Conservation (phyloP, 1,140 invertebrate species). For the Tetragonula clypearis region DNA sequence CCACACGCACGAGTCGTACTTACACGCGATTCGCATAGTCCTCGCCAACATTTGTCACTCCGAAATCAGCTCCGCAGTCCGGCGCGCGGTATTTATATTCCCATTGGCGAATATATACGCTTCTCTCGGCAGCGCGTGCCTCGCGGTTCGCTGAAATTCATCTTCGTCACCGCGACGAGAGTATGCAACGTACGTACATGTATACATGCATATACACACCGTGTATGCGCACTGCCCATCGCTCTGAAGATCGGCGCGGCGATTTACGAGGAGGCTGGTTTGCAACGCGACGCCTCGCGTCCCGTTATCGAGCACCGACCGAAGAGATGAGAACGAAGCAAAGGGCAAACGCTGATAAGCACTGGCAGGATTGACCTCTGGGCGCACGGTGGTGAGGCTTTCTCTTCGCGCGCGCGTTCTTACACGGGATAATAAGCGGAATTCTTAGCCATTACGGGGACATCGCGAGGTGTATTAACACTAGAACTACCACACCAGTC, state of each 20-base stretch:
- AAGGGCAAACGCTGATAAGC: constrained; percentile 37
- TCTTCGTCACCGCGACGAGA: not conserved
- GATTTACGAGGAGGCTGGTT: not conserved
- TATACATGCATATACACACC: too few relatives aligned
- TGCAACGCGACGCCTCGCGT: not conserved
- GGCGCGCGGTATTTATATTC: not conserved
- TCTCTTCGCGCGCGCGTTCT: constrained; percentile 5
- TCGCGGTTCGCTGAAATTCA: constrained; percentile 3
- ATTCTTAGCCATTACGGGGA: too few relatives aligned
- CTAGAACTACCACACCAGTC: too few relatives aligned
- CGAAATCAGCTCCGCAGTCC: constrained; percentile 9
- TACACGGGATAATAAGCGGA: too few relatives aligned
- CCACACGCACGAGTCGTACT: not conserved
- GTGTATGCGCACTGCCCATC: too few relatives aligned
- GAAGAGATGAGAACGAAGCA: not conserved
- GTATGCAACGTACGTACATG: not conserved
- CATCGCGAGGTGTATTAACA: too few relatives aligned
- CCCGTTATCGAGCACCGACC: constrained; percentile 15
- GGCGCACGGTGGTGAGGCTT: not conserved
- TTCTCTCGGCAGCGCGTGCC: not conserved
- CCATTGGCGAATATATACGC: not conserved
- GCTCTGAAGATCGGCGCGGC: not conserved
- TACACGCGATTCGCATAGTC: not conserved
- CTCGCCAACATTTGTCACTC: not conserved
- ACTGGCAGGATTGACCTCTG: constrained; percentile 28